Percentiles rank a stretch among this genome's conserved stretches.
phyloP scores from a whole-genome alignment of 2,113 vertebrate species.

The Rhombomys opimus region DNA sequence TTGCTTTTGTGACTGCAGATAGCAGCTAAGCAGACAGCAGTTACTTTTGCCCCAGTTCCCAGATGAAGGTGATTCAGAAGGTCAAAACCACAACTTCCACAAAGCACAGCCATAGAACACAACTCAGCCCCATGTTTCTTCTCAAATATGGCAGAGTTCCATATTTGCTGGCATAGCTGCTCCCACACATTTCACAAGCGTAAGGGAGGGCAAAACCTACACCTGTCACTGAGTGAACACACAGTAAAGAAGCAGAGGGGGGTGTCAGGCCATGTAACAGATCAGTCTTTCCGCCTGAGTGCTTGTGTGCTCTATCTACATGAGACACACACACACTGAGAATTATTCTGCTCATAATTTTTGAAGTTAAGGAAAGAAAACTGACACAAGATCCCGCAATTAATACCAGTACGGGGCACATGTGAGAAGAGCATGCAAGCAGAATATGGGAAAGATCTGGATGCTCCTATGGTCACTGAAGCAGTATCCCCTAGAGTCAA shows the following conservation, averaged over 20 bases:
- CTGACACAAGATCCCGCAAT: background rate
- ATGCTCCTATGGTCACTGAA: background rate
- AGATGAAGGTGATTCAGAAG: background rate
- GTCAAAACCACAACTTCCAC: background rate
- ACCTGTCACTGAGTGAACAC: background rate
- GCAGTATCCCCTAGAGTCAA: background rate
- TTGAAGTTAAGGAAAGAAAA: slow-evolving; percentile 27
- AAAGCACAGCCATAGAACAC: background rate
- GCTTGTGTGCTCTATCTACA: background rate
- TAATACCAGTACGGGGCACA: background rate
- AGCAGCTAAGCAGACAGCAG: background rate
- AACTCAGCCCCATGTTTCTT: background rate
- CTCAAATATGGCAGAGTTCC: background rate
- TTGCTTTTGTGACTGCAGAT: background rate
- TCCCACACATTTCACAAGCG: background rate
- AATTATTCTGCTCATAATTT: background rate
- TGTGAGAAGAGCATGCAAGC: background rate
- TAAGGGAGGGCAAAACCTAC: background rate
- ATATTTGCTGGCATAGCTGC: background rate
- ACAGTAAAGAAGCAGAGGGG: background rate
- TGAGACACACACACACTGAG: background rate
- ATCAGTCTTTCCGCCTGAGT: background rate
- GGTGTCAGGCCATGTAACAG: background rate
- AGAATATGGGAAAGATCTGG: background rate
- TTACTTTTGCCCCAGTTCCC: background rate